Base-by-base conservation (phyloP, 2,888 invertebrate genomes). In the Thelaira solivaga region DNA sequence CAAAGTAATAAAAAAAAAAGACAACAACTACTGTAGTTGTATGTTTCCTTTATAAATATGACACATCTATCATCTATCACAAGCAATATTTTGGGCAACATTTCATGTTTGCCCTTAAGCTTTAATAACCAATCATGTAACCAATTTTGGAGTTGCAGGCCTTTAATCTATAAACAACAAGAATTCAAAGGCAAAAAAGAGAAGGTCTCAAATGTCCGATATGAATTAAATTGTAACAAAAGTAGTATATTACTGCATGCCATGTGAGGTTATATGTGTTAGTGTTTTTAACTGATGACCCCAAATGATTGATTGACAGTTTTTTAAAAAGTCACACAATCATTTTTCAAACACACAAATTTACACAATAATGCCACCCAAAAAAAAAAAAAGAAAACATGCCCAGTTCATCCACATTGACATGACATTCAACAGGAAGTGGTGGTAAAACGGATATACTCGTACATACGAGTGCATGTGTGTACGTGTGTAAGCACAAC, bases 301-400 rank as follows among this genome's bases (percentile, higher is more conserved):
- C 74, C 74, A 69, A 78, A 74, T 80, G 79, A 80, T 78, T 80
- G 80, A 81, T 80, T 81, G 81, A 77, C 80, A 77, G 43, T 55
- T 69, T 55, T 74, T 73, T n/a, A n/a, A n/a, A 77, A 34, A 81
- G 77, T 73, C 77, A 73, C 39, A 75, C 74, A 74, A 74, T 67
- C 24, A 61, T 74, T 67, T 57, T 51, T 59, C 65, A 55, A 47
- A 36, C 22, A 61, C 18, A 62, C 49, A 62, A 41, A 68, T 13
- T 29, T 51, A 55, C 31, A 47, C 29, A 39, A 55, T 55, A 53
- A 31, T 29, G 41, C 10, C 41, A 57, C n/a, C 20, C 45, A 47
- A 1, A 45, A n/a, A n/a, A n/a, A n/a, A n/a, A n/a, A n/a, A n/a
- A n/a, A n/a, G n/a, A n/a, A n/a, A n/a, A n/a, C n/a, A n/a, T n/a